These are phyloP conservation scores for Melanostoma mellinum DNA, from an alignment of 2,888 invertebrate species.

Conservation along the genomic window DNA sequence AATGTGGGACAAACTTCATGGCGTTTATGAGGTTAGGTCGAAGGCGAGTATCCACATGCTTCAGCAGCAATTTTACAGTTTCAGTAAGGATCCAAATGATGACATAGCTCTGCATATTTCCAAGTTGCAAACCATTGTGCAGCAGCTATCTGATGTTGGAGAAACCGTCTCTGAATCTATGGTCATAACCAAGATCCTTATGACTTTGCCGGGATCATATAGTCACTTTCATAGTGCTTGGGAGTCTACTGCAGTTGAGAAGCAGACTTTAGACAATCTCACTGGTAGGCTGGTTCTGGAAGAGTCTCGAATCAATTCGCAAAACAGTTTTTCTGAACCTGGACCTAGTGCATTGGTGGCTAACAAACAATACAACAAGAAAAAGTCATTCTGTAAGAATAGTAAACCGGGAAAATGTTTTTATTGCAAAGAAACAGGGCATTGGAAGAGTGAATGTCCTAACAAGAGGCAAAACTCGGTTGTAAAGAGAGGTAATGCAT, in stretches of 20 bases:
- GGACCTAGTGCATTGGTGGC: too few relatives aligned
- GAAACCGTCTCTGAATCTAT: conserved; percentile 68
- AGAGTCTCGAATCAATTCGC: too few relatives aligned
- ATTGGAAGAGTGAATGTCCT: too few relatives aligned
- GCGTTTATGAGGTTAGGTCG: conserved; percentile 76
- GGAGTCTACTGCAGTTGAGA: conserved; percentile 63
- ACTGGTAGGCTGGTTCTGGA: not conserved
- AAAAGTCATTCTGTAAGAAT: too few relatives aligned
- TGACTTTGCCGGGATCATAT: conserved; percentile 73
- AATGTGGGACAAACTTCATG: conserved; percentile 68
- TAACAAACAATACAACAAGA: too few relatives aligned
- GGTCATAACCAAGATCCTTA: conserved; percentile 73
- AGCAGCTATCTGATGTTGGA: conserved; percentile 60
- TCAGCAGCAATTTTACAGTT: conserved; percentile 75
- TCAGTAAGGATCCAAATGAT: conserved; percentile 53
- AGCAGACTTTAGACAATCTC: conserved; percentile 64
- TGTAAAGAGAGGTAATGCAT: too few relatives aligned
- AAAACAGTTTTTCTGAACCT: too few relatives aligned
- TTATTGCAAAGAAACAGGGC: too few relatives aligned
- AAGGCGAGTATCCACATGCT: conserved; percentile 54
- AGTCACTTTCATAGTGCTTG: conserved; percentile 71
- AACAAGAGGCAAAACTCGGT: too few relatives aligned
- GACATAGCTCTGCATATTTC: conserved; percentile 65
- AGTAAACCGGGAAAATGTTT: too few relatives aligned
- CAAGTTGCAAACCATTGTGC: conserved; percentile 47